Conservation (phyloP, 2,797 vertebrate species). For the Chelonia mydas region DNA sequence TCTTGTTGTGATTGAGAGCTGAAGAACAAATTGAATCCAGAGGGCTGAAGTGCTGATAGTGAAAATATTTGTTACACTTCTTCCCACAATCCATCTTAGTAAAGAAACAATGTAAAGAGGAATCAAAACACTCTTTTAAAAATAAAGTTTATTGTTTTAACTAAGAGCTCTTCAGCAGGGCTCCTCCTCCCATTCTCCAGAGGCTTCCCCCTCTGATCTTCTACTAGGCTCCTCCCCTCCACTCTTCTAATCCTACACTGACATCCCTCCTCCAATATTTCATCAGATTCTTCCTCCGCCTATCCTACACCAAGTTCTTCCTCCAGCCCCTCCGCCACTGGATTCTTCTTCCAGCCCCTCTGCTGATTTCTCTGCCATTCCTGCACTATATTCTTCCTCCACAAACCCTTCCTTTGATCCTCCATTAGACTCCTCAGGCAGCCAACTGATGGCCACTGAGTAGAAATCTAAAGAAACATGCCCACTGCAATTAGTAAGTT, state of each 20-base stretch:
- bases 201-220: constrained; percentile 41
- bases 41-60: no score
- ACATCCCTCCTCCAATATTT: neutral
- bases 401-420: constrained; percentile 53
- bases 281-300: constrained; percentile 24
- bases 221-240: neutral
- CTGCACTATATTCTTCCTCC: constrained; percentile 46
- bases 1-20: neutral
- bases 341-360: constrained; percentile 54
- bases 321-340: constrained; percentile 15
- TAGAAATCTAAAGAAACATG: constrained; percentile 34
- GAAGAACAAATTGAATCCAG: neutral
- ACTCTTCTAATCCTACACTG: neutral
- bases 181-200: constrained; percentile 7
- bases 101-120: no score
- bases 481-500: neutral
- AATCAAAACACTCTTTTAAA: neutral
- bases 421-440: constrained; percentile 59
- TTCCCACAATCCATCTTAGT: no score
- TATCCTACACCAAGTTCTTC: constrained; percentile 5
- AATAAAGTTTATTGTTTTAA: neutral
- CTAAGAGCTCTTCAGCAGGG: neutral
- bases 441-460: constrained; percentile 35
- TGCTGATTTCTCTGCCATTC: constrained; percentile 20
- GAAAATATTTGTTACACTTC: no score